A percentile compares a stretch with the other conserved stretches of the same genome.
These are phyloP conservation scores for Castor canadensis DNA, from an alignment of 2,113 vertebrate species.

Conservation along the genomic window DNA sequence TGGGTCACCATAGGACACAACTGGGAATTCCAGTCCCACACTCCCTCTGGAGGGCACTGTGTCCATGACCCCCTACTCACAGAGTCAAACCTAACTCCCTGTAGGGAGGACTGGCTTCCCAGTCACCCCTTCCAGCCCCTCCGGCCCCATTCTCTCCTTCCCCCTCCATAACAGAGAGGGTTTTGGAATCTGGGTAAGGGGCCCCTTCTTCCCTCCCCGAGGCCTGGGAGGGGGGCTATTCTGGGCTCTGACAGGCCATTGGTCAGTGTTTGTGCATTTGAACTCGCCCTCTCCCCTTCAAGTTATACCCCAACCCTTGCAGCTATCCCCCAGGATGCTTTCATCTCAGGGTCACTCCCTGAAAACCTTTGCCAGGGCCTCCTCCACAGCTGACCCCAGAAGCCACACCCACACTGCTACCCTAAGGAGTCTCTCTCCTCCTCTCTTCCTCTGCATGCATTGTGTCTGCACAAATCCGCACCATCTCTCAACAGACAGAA, in stretches of 20 bases:
- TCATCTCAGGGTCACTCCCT: neutral
- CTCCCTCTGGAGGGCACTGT: neutral
- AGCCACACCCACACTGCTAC: neutral
- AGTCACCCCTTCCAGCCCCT: neutral
- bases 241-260: neutral
- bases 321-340: neutral
- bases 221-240: neutral
- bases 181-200: too few relatives aligned
- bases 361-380: neutral
- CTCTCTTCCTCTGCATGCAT: neutral
- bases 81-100: neutral
- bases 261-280: neutral
- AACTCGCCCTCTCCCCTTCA: neutral
- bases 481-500: neutral
- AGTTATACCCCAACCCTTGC: too few relatives aligned
- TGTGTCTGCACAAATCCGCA: neutral
- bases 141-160: neutral
- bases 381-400: neutral
- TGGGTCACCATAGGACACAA: neutral
- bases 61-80: neutral
- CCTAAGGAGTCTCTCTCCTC: neutral
- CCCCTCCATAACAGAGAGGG: neutral
- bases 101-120: neutral
- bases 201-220: neutral
- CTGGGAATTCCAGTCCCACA: neutral